Conservation (phyloP, 2,888 invertebrate species). For the Oasisia sp. region DNA sequence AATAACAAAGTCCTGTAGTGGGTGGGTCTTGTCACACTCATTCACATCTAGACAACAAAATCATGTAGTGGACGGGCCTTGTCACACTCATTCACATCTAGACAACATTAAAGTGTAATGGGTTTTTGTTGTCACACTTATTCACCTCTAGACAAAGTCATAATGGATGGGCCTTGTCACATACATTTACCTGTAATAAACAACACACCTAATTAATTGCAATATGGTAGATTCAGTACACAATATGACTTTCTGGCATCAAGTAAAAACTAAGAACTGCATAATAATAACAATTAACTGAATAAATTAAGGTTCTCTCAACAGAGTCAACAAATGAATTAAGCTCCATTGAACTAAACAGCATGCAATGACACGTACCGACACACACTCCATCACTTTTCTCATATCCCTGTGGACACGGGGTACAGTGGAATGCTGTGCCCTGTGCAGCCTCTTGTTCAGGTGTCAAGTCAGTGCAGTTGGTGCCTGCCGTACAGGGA, state of each 20-base stretch:
- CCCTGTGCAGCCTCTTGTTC: conserved; percentile 24
- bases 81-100: background rate
- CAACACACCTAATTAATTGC: background rate
- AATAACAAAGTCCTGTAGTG: no score
- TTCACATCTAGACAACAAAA: no score
- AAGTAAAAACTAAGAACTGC: no score
- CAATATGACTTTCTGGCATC: background rate
- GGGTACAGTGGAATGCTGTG: conserved; percentile 19
- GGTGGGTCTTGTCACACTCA: background rate
- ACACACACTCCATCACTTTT: background rate
- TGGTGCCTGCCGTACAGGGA: conserved; percentile 25
- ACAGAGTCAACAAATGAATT: background rate
- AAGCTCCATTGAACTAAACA: background rate
- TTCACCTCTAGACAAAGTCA: no score
- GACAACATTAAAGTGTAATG: no score
- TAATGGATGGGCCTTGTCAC: background rate
- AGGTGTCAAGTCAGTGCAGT: conserved; percentile 28
- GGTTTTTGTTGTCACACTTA: no score
- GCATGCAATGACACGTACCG: background rate
- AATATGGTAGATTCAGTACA: background rate
- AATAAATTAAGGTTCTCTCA: background rate
- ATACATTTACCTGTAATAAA: background rate
- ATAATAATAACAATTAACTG: background rate
- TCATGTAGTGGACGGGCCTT: background rate
- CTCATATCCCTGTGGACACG: conserved; percentile 22